phyloP scores from a whole-genome alignment of 2,113 vertebrate genomes.

The Aepyceros melampus region DNA sequence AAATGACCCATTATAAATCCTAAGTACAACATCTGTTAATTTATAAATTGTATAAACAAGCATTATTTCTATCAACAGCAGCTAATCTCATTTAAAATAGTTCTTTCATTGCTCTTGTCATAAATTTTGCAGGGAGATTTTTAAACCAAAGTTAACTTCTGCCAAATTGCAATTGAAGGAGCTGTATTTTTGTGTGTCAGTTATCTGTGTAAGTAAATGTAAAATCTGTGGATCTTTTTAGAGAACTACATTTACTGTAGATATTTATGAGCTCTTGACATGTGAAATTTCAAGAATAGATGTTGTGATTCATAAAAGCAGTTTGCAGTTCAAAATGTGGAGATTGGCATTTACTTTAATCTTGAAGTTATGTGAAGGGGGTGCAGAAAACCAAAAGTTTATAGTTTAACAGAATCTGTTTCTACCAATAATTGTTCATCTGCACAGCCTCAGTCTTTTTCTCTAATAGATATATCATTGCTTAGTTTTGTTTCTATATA shows the following conservation, averaged over 20 bases:
- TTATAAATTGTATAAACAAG: constrained; percentile 75
- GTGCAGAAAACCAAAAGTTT: constrained; percentile 62
- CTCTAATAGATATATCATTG: not conserved
- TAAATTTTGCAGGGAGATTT: constrained; percentile 79
- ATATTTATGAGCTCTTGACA: constrained; percentile 83
- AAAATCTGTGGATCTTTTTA: constrained; percentile 77
- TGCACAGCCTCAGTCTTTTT: not conserved
- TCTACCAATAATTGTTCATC: constrained; percentile 41
- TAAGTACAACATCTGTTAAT: constrained; percentile 72
- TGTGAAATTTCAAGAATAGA: constrained; percentile 81
- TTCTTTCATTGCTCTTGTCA: constrained; percentile 77
- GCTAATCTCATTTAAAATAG: constrained; percentile 81
- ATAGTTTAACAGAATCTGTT: constrained; percentile 44
- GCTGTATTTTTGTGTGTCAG: constrained; percentile 76
- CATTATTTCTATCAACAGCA: constrained; percentile 70
- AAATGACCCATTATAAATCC: constrained; percentile 76
- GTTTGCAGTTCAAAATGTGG: constrained; percentile 80
- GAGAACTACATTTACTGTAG: constrained; percentile 77
- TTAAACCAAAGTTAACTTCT: constrained; percentile 82
- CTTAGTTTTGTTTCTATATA: not conserved
- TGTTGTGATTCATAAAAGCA: constrained; percentile 81
- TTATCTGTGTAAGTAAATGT: constrained; percentile 80
- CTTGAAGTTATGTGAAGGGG: constrained; percentile 67
- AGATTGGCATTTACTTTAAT: constrained; percentile 75
- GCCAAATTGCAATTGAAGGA: constrained; percentile 81